Base-by-base conservation (phyloP, 2,888 invertebrate species). In the Xestia c-nigrum region DNA sequence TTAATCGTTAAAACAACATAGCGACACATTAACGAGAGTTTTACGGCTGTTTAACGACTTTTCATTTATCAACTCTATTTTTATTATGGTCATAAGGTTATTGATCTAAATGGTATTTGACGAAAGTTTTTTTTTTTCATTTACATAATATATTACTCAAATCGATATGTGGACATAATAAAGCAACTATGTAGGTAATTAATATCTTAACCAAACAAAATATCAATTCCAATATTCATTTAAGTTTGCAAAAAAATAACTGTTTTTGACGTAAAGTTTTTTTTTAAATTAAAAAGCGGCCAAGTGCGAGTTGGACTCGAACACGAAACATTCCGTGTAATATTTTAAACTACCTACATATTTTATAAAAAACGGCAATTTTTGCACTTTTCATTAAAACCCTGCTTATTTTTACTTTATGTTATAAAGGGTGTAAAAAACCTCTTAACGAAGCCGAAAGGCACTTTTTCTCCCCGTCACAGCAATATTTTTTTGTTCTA, bases 1-100 rank as follows among this genome's bases (percentile, higher is more conserved):
- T 87, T 77, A 84, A 76, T 74, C 72, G 80, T 82, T 84, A 77
- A 87, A 84, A 84, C 82, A 85, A 78, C 87, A 82, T 57, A 38
- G 72, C 80, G 78, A 80, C 81, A 78, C 83, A 85, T 87, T 72
- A 85, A 83, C 63, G 65, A 67, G 46, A 81, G 64, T 80, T 87
- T 88, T 83, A 87, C 68, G 76, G 70, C 66, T 4, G 43, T 77
- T 88, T 87, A 82, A 87, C 83, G 79, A 80, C 66, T 64, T 79
- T 79, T 73, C n/a, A 52, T 80, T 86, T 85, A 85, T 87, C 80
- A 84, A 82, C 70, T 80, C 76, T 72, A 40, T 46, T 86, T 87
- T 84, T 81, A 76, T 80, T 21, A 57, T 64, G 31, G 21, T 9
- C 38, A 43, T 46, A 64, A 16, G 80, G 78, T 80, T 78, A 78